These are phyloP conservation scores for Tringa solitaria DNA, from an alignment of 2,113 vertebrate species.

Conservation along the genomic window DNA sequence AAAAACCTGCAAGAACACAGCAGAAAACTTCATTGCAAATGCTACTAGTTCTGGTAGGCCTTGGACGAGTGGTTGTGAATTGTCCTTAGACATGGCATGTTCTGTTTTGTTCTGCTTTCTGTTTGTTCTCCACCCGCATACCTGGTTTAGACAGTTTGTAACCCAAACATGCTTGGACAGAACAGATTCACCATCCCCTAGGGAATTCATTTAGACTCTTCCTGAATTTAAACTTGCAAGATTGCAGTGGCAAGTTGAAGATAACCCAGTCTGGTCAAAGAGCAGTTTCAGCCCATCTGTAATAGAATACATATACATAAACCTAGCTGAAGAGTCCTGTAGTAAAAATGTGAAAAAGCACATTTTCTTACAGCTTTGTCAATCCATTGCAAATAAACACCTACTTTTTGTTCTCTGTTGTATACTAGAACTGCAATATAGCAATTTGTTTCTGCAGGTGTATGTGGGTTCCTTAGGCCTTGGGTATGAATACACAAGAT, in stretches of 20 bases:
- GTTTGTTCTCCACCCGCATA: not conserved
- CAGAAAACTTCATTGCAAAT: not conserved
- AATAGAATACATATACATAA: not conserved
- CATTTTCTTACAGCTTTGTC: not conserved
- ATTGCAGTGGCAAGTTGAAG: not conserved
- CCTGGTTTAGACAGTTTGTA: not conserved
- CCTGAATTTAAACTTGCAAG: not conserved
- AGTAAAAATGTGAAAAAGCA: not conserved
- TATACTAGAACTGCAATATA: not conserved
- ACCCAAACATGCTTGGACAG: fast-evolving
- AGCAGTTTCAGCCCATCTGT: not conserved
- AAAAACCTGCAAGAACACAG: not conserved
- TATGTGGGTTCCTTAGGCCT: not conserved
- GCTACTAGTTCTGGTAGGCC: not conserved
- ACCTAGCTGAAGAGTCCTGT: not conserved
- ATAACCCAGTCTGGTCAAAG: not conserved
- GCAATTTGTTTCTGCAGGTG: not conserved
- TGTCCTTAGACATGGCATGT: not conserved
- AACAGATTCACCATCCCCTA: not conserved
- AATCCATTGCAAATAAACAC: not conserved
- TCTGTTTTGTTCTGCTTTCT: fast-evolving
- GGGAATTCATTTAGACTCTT: not conserved
- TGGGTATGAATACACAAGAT: not conserved
- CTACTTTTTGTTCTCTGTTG: not conserved
- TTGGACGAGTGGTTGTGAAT: not conserved